Evolutionary conservation across 2,113 vertebrate genomes (phyloP), one percentile per base, ranked within the genome.

Genomic region (Paralichthys olivaceus): DNA sequence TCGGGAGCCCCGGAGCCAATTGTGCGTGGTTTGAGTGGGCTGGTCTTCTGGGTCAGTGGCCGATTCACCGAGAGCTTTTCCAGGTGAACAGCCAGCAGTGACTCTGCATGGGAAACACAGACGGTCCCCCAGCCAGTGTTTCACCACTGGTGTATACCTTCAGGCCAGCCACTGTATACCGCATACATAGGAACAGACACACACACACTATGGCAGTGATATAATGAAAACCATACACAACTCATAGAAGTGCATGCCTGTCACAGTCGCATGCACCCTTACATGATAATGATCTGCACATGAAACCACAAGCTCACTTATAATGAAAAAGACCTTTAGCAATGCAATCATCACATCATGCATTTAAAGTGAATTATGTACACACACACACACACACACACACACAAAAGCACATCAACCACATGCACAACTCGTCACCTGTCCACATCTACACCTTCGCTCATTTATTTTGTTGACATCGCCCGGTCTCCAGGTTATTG

Each of bases 1-100:
- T 83, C 79, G 5, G 76, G 83, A 87, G 83, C 65, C 76, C 70
- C 56, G 28, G 53, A 84, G 79, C 80, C 88, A 87, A 92, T 89
- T 85, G 87, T 85, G 87, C 80, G 56, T 77, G 78, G 87, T 91
- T 89, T 89, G 80, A 89, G 77, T 77, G 61, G 80, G 81, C 76
- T 34, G 57, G 49, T 75, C 88, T 91, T 93, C 85, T 84, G 92
- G 92, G 91, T 94, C 92, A 92, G n/a, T 87, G 89, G 85, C 37
- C 83, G 74, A 89, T 91, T 92, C 83, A 73, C 89, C 5, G 34
- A 72, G 79, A 77, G 75, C 77, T 86, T 91, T 93, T 91, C 87
- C 91, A 94, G 93, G 92, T 94, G 91, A 92, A 90, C 84, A 84
- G 75, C 89, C 81, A 84, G 80, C 89, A 88, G 85, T 70, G 69